Base-by-base conservation (phyloP, 92 coral and sea anemone genomes). In the Parazoanthus darwini region DNA sequence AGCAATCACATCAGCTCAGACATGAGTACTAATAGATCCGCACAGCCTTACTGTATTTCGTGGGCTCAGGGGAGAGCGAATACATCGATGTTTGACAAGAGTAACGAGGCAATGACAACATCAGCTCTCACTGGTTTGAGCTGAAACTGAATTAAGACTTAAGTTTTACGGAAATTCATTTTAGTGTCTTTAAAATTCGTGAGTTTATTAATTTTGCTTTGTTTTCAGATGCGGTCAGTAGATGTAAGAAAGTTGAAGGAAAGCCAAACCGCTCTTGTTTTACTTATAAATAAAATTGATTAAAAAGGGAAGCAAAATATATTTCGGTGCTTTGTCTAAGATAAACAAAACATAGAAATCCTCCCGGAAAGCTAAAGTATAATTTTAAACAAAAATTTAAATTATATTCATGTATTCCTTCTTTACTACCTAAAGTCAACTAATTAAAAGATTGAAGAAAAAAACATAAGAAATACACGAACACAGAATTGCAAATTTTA, bases 21-120 rank as follows among this genome's bases (percentile, higher is more conserved):
- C 67, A 23, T 51, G 46, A 33, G 54, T 35, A 29, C 33, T 29
- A 29, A 29, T 0, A 38, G 23, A 66, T 67, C 74, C 33, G 33
- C 33, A 5, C 46, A 23, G 78, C 79, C 67, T 16, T 89, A 33
- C 18, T 79, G 1, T 23, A 71, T 70, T n/a, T 29, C 58, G 50
- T 91, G 91, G 94, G 88, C 88, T 9, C 82, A 67, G 25, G 86
- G 73, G 33, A 66, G 92, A 18, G 75, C 38, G 14, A 46, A 87
- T 33, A 58, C 85, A 3, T 36, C 80, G 0, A 20, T 91, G 6
- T 76, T 51, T 35, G 88, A 89, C 18, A 35, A 1, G 10, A 86
- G 78, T 71, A 66, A 70, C 25, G 66, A 66, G 14, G 71, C 78
- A 15, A 42, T 39, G 14, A 84, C 78, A 25, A 71, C 86, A 10